phyloP scores from a whole-genome alignment of 2,113 vertebrate genomes.

The Uria lomvia region DNA sequence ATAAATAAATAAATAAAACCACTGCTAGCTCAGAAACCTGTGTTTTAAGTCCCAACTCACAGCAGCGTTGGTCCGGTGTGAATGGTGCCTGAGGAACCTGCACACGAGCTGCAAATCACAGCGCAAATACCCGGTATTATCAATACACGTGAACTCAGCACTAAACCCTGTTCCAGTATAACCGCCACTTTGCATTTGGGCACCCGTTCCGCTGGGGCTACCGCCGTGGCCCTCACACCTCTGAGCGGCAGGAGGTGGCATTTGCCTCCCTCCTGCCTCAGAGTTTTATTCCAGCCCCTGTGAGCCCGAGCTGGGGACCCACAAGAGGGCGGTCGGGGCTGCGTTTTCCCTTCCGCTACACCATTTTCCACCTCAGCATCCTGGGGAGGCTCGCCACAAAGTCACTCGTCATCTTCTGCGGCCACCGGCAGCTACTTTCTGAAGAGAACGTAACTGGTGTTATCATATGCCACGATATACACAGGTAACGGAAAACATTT shows the following conservation, averaged over 20 bases:
- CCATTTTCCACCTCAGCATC: neutral
- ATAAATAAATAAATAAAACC: neutral
- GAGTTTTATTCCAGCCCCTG: neutral
- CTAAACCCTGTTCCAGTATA: neutral
- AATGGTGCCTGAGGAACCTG: neutral
- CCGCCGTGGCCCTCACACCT: accelerated
- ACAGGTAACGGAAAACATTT: neutral
- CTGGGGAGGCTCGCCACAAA: neutral
- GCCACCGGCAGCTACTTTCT: neutral
- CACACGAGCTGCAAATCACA: neutral
- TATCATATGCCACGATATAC: accelerated
- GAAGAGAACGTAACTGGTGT: neutral
- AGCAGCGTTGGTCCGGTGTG: accelerated
- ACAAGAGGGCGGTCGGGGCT: constrained; percentile 56
- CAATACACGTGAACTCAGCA: neutral
- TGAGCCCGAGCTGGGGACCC: constrained; percentile 13
- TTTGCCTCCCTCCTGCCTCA: neutral
- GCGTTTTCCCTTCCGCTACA: neutral
- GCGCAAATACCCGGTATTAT: accelerated
- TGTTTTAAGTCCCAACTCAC: neutral
- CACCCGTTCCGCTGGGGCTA: accelerated
- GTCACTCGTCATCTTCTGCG: accelerated
- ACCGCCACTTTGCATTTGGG: neutral
- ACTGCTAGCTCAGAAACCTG: neutral
- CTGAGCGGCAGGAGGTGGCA: neutral